Evolutionary conservation across 1,140 invertebrate species (phyloP).

Genomic region (Propsilocerus akamusi): DNA sequence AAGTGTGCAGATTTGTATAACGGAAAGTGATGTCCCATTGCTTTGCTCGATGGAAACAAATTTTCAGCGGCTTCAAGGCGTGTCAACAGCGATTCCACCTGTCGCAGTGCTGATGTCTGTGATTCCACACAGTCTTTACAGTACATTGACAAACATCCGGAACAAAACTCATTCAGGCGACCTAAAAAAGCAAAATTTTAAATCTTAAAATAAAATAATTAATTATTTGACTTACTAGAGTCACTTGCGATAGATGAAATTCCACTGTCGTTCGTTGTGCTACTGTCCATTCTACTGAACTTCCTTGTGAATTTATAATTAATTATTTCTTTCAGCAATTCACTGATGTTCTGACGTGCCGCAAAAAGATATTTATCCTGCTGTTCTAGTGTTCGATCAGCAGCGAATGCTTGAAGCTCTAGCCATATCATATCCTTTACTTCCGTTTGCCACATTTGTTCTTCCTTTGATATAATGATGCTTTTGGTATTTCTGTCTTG

Average conservation of each 20-base stretch:
- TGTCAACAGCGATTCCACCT: conserved; percentile 49
- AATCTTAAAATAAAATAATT: conserved; percentile 7
- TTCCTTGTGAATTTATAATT: conserved; percentile 38
- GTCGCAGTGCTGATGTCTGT: conserved; percentile 47
- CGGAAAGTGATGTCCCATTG: conserved; percentile 52
- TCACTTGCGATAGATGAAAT: neutral
- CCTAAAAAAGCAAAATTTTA: neutral
- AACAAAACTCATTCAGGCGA: conserved; percentile 14
- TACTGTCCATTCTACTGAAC: neutral
- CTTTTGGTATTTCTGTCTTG: conserved; percentile 15
- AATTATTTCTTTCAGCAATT: conserved; percentile 53
- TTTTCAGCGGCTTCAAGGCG: conserved; percentile 57
- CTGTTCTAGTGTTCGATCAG: conserved; percentile 45
- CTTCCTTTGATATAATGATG: conserved; percentile 46
- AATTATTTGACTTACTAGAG: conserved; percentile 1
- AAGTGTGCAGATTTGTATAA: conserved; percentile 47
- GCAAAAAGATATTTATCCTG: conserved; percentile 59
- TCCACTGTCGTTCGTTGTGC: neutral
- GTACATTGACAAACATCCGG: conserved; percentile 44
- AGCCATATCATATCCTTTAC: conserved; percentile 79
- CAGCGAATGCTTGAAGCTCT: conserved; percentile 67
- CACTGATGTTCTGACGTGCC: conserved; percentile 46
- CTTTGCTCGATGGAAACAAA: conserved; percentile 67
- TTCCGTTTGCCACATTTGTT: conserved; percentile 71
- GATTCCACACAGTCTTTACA: conserved; percentile 46